Conservation (phyloP, 2,113 vertebrate genomes). For the Pseudorhombus dupliciocellatus region DNA sequence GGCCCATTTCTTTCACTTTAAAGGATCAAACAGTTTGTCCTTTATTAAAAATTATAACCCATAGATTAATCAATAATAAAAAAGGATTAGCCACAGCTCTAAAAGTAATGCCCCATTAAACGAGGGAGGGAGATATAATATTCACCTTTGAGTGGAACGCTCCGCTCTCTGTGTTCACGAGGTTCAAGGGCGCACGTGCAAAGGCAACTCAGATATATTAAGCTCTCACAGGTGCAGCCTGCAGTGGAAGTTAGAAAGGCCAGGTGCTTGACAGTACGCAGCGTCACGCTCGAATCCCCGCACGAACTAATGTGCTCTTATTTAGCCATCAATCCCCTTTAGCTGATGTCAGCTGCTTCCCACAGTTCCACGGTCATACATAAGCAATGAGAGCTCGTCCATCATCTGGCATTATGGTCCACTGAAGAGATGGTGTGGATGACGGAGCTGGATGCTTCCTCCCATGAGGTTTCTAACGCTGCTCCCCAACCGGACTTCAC, state of each 20-base stretch:
- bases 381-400: conserved; percentile 56
- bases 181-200: background rate
- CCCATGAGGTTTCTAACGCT: background rate
- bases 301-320: conserved; percentile 50
- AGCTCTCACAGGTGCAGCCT: no score
- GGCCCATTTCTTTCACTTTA: background rate
- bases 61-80: background rate
- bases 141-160: background rate
- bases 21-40: background rate
- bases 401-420: conserved; percentile 54
- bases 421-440: conserved; percentile 30
- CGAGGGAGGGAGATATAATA: background rate
- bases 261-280: conserved; percentile 3
- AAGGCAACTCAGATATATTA: background rate
- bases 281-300: conserved; percentile 28
- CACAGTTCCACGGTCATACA: conserved; percentile 40
- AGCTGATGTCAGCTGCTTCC: conserved; percentile 61
- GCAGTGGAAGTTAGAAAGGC: background rate
- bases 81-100: background rate
- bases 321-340: conserved; percentile 65
- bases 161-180: background rate
- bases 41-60: background rate
- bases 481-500: background rate
- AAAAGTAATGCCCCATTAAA: background rate
- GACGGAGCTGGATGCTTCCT: conserved; percentile 10